These are phyloP conservation scores for Drosophila pallidifrons DNA, from an alignment of 1,140 invertebrate species.

Conservation along the genomic window DNA sequence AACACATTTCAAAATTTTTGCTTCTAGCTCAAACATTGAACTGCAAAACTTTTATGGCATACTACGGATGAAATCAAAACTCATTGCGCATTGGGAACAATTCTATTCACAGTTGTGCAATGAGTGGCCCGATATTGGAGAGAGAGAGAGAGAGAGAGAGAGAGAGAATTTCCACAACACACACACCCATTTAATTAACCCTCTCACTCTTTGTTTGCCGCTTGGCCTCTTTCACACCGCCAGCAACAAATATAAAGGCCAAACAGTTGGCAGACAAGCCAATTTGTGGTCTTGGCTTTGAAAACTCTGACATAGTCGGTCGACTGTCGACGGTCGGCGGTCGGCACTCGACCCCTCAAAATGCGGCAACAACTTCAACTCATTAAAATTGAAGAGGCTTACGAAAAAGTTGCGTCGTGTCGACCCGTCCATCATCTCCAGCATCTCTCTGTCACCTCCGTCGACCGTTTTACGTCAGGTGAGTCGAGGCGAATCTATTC, in stretches of 20 bases:
- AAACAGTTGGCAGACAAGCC: conserved; percentile 49
- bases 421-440: conserved; percentile 31
- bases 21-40: neutral
- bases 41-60: neutral
- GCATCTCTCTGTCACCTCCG: neutral
- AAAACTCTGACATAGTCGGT: conserved; percentile 41
- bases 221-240: neutral
- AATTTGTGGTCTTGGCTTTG: conserved; percentile 59
- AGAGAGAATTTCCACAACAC: neutral
- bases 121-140: neutral
- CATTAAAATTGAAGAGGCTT: conserved; percentile 67
- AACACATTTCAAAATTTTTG: conserved; percentile 4
- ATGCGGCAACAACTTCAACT: conserved; percentile 61
- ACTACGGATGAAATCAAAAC: neutral
- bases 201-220: neutral
- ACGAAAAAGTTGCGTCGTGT: conserved; percentile 52
- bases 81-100: neutral
- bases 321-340: neutral
- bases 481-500: conserved; percentile 16
- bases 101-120: conserved; percentile 1
- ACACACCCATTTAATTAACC: neutral
- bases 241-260: neutral
- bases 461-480: conserved; percentile 45
- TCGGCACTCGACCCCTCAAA: conserved; percentile 42
- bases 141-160: neutral